Conservation (phyloP, 2,113 vertebrate species). For the Rana temporaria region DNA sequence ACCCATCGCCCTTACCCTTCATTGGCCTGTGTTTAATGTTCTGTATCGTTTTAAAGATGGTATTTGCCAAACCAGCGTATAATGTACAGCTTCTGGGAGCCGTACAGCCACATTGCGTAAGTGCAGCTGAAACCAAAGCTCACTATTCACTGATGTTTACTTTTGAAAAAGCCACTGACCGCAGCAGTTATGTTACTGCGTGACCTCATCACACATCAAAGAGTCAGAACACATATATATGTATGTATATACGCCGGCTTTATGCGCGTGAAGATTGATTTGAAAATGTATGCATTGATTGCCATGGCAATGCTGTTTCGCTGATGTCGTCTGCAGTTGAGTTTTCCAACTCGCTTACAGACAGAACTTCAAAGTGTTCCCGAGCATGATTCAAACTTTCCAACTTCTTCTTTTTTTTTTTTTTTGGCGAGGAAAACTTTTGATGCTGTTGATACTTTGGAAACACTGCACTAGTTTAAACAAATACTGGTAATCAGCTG, state of each 20-base stretch:
- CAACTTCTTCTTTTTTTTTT: background rate
- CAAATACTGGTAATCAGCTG: conserved; percentile 39
- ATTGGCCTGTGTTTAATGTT: too few species aligned
- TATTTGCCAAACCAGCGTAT: too few species aligned
- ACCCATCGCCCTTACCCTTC: too few species aligned
- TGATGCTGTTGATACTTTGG: conserved; percentile 36
- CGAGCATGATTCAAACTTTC: conserved; percentile 27
- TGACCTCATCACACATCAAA: conserved; percentile 43
- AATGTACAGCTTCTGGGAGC: too few species aligned
- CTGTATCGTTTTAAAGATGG: too few species aligned
- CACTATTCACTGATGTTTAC: background rate
- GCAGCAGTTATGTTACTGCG: conserved; percentile 10
- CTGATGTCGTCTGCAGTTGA: background rate
- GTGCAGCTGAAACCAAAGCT: too few species aligned
- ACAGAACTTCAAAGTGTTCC: conserved; percentile 29
- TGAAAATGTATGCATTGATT: background rate
- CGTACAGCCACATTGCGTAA: too few species aligned
- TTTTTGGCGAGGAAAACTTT: conserved; percentile 11
- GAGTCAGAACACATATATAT: background rate
- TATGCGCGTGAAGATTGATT: background rate
- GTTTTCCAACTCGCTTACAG: conserved; percentile 10
- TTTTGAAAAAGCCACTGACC: conserved; percentile 22
- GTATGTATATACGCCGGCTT: background rate
- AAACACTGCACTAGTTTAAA: conserved; percentile 35
- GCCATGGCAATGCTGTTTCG: background rate